Conservation (phyloP, 1,140 invertebrate species). For the Ostrea denselamellosa region DNA sequence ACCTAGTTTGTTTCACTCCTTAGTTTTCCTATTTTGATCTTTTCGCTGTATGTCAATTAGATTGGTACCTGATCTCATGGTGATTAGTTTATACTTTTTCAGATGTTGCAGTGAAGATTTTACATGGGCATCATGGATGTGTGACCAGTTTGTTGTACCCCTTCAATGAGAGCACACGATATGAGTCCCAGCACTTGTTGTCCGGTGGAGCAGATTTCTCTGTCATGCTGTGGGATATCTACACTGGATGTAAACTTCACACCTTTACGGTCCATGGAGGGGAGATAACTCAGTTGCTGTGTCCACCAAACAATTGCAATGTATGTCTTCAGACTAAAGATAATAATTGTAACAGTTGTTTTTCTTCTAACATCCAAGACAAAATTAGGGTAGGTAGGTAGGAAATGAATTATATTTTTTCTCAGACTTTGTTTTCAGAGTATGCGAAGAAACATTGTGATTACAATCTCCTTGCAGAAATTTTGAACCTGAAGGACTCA, state of each 20-base stretch:
- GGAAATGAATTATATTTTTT: too few relatives aligned
- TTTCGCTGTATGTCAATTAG: too few relatives aligned
- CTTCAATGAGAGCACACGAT: constrained; percentile 93
- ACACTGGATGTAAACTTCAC: constrained; percentile 92
- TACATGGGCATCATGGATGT: constrained; percentile 93
- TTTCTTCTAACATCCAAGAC: too few relatives aligned
- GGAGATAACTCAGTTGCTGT: constrained; percentile 90
- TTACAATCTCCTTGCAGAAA: too few relatives aligned
- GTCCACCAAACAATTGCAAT: constrained; percentile 92
- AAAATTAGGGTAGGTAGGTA: too few relatives aligned
- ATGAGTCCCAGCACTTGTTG: constrained; percentile 90
- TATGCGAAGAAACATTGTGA: too few relatives aligned
- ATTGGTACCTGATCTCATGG: too few relatives aligned
- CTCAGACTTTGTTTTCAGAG: too few relatives aligned
- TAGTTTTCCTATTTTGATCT: too few relatives aligned
- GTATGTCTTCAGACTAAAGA: constrained; percentile 63
- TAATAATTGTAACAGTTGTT: too few relatives aligned
- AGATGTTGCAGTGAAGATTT: constrained; percentile 94
- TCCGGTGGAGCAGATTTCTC: constrained; percentile 99
- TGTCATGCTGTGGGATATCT: constrained; percentile 98
- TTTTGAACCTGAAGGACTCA: too few relatives aligned
- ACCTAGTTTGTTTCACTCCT: too few relatives aligned
- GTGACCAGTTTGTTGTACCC: constrained; percentile 98
- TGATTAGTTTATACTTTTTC: constrained; percentile 56
- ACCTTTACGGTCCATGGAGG: constrained; percentile 97